Conservation (phyloP, 2,888 invertebrate genomes). For the Heliconius ismenius region DNA sequence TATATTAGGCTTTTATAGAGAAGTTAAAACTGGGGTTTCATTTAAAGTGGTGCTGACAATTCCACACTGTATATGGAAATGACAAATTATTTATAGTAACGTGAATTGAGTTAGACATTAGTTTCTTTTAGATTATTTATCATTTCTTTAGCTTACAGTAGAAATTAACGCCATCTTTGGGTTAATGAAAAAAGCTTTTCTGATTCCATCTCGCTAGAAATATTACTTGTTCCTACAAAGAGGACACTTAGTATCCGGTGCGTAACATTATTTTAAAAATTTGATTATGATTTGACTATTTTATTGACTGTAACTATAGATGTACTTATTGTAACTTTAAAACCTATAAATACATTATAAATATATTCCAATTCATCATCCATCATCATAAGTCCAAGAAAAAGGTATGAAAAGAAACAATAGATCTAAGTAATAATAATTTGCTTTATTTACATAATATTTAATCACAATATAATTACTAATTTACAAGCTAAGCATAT, state of each 20-base stretch:
- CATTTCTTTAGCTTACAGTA: neutral
- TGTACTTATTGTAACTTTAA: neutral
- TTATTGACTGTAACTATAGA: neutral
- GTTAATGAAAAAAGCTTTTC: neutral
- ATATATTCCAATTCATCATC: too few species aligned
- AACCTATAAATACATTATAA: too few species aligned
- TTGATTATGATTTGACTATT: neutral
- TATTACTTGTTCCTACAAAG: neutral
- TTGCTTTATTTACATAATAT: constrained; percentile 15
- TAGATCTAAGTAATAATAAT: neutral
- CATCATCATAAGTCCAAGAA: too few species aligned
- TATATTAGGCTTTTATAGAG: too few species aligned
- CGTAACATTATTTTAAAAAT: neutral
- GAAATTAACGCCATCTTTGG: neutral
- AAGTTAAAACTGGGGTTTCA: too few species aligned
- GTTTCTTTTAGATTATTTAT: neutral
- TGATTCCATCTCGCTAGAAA: neutral
- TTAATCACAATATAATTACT: neutral
- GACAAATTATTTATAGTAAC: too few species aligned
- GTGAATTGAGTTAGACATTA: neutral
- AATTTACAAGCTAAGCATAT: constrained; percentile 4
- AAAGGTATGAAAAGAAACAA: neutral
- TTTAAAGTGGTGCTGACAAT: too few species aligned
- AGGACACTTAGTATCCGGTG: neutral
- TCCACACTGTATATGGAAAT: too few species aligned